A percentile compares a stretch with the other conserved stretches of the same genome.
Conservation (phyloP, 2,113 vertebrate genomes). For the Herpetotheres cachinnans region DNA sequence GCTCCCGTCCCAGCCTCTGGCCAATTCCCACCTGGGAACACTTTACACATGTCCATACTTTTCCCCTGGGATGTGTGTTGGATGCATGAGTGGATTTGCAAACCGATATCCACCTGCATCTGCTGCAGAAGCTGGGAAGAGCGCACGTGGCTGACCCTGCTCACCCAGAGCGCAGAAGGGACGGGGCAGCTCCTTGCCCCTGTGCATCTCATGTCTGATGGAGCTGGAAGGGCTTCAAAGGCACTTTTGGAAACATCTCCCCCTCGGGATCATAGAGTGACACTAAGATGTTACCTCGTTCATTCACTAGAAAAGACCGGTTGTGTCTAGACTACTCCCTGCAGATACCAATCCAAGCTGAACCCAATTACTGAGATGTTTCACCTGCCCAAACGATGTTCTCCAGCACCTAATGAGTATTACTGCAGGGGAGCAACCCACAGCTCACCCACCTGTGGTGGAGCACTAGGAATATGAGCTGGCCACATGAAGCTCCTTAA, state of each 20-base stretch:
- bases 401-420: neutral
- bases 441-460: neutral
- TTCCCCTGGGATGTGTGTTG: neutral
- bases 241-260: neutral
- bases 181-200: neutral
- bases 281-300: neutral
- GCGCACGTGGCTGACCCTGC: fast-evolving
- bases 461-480: neutral
- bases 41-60: neutral
- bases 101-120: neutral
- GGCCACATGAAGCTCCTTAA: neutral
- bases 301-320: neutral
- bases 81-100: neutral
- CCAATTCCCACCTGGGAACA: neutral
- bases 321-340: neutral
- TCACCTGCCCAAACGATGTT: neutral
- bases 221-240: neutral
- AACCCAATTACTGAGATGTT: neutral
- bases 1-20: neutral
- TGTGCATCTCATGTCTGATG: neutral
- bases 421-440: neutral
- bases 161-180: neutral
- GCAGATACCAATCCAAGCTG: neutral
- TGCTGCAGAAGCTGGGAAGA: neutral
- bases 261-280: fast-evolving